These are phyloP conservation scores for Cancer borealis DNA, from an alignment of 2,888 invertebrate genomes.

Conservation along the genomic window DNA sequence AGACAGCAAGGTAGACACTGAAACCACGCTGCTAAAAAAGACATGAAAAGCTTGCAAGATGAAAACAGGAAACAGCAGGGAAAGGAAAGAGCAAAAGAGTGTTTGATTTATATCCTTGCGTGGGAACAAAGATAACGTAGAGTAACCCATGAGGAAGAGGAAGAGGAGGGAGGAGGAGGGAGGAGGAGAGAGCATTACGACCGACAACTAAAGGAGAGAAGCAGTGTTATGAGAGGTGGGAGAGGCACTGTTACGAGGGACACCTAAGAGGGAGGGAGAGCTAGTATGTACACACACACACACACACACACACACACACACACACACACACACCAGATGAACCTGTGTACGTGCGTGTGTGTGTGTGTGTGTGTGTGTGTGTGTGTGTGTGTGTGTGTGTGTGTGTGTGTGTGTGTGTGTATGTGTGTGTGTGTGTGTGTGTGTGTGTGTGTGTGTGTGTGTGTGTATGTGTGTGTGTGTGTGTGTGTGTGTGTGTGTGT, in stretches of 20 bases:
- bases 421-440: too few species aligned
- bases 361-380: too few species aligned
- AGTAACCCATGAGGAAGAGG: not conserved
- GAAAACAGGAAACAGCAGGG: not conserved
- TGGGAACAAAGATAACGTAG: not conserved
- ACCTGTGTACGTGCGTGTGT: too few species aligned
- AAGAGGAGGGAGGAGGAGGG: not conserved
- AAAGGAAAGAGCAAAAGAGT: not conserved
- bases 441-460: too few species aligned
- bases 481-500: too few species aligned
- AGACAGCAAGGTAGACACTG: not conserved
- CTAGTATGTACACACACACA: too few species aligned
- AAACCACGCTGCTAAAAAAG: not conserved
- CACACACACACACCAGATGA: too few species aligned
- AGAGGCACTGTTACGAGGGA: not conserved
- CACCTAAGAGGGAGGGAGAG: not conserved
- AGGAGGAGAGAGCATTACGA: not conserved
- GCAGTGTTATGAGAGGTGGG: not conserved
- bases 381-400: too few species aligned
- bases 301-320: too few species aligned
- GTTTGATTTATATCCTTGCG: conserved; percentile 1
- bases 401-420: too few species aligned
- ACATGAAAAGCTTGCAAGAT: not conserved
- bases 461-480: too few species aligned
- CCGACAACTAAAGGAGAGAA: not conserved